phyloP scores from a whole-genome alignment of 2,888 invertebrate species.

The Villa cingulata region DNA sequence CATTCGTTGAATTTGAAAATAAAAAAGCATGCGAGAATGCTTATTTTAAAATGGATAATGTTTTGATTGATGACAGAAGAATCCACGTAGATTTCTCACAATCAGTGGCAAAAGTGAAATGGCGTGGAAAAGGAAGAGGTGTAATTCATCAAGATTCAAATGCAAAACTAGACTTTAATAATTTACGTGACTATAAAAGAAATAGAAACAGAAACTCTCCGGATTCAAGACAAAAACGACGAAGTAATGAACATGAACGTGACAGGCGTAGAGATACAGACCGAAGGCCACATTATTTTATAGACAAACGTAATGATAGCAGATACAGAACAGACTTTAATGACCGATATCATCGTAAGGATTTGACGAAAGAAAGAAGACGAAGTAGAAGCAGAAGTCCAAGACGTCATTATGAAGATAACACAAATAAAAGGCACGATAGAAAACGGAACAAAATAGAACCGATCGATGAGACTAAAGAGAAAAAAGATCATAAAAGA shows the following conservation, averaged over 20 bases:
- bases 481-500: constrained; percentile 5
- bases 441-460: no score
- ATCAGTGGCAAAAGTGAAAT: constrained; percentile 88
- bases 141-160: constrained; percentile 36
- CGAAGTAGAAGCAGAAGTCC: constrained; percentile 7
- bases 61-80: constrained; percentile 92
- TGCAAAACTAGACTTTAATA: constrained; percentile 10
- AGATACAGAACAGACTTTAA: background rate
- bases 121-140: constrained; percentile 78
- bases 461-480: background rate
- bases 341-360: background rate
- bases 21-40: constrained; percentile 90
- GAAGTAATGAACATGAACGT: background rate
- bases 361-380: background rate
- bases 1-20: constrained; percentile 94
- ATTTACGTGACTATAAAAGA: constrained; percentile 3
- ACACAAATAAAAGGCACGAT: background rate
- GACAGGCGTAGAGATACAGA: background rate
- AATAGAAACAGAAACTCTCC: constrained; percentile 5
- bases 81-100: constrained; percentile 99
- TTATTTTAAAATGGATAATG: constrained; percentile 99
- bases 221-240: background rate
- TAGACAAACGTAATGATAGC: constrained; percentile 4
- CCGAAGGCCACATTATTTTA: background rate
- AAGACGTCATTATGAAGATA: background rate